A percentile compares a stretch with the other conserved stretches of the same genome.
These are phyloP conservation scores for Xestia rhomboidea DNA, from an alignment of 2,888 invertebrate genomes.

Conservation along the genomic window DNA sequence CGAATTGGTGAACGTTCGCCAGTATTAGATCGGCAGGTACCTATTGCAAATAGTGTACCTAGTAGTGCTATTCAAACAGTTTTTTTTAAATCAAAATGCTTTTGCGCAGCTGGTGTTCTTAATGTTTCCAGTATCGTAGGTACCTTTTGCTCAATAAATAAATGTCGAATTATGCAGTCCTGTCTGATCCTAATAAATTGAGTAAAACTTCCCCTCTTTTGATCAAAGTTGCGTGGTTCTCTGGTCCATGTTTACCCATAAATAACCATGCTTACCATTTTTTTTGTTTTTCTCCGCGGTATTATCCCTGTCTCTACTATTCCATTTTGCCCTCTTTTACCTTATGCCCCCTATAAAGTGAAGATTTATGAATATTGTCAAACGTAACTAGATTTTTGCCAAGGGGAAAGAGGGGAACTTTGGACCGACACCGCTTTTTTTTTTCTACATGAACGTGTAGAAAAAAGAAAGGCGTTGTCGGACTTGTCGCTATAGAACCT, in stretches of 20 bases:
- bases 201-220: neutral
- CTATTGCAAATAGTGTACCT: no score
- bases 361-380: slow-evolving; percentile 54
- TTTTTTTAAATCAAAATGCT: neutral
- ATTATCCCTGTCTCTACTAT: slow-evolving; percentile 19
- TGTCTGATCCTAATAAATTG: slow-evolving; percentile 22
- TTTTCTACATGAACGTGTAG: slow-evolving; percentile 41
- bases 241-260: slow-evolving; percentile 13
- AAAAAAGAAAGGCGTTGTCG: no score
- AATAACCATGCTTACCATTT: slow-evolving; percentile 13
- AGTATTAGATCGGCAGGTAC: no score
- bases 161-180: neutral
- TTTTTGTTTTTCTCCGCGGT: slow-evolving; percentile 10
- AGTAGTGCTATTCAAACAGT: neutral
- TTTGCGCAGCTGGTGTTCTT: neutral
- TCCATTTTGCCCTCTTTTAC: slow-evolving; percentile 41
- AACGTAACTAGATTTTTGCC: slow-evolving; percentile 45
- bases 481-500: slow-evolving; percentile 37
- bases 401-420: slow-evolving; percentile 19
- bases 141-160: neutral
- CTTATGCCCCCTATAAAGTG: slow-evolving; percentile 12
- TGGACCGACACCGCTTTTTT: slow-evolving; percentile 34
- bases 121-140: neutral
- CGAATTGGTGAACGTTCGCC: no score
- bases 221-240: slow-evolving; percentile 1